These are phyloP conservation scores for Euura saliciscinereae DNA, from an alignment of 1,140 invertebrate genomes.

Conservation along the genomic window DNA sequence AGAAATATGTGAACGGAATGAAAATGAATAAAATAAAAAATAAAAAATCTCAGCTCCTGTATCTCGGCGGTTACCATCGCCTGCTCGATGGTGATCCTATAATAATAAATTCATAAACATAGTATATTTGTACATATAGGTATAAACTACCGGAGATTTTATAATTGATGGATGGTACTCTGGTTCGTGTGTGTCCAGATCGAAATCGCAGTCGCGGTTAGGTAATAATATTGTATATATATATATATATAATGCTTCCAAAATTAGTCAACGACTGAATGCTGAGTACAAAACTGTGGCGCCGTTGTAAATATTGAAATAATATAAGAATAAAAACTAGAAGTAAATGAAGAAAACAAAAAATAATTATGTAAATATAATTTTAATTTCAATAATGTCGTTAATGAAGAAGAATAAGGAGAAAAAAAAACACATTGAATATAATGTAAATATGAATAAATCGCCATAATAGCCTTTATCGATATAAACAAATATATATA, in stretches of 20 bases:
- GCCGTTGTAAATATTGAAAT: conserved; percentile 8
- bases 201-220: too few species aligned
- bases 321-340: neutral
- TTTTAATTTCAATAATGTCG: conserved; percentile 17
- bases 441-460: conserved; percentile 10
- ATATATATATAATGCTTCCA: conserved; percentile 24
- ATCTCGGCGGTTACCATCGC: too few species aligned
- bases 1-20: too few species aligned
- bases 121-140: too few species aligned
- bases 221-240: neutral
- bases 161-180: too few species aligned
- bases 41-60: too few species aligned
- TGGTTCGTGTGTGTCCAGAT: too few species aligned
- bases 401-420: conserved; percentile 5
- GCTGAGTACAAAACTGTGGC: conserved; percentile 29
- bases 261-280: conserved; percentile 27
- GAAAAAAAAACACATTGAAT: neutral
- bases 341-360: neutral
- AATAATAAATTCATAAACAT: too few species aligned
- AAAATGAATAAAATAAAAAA: too few species aligned
- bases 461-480: conserved; percentile 15
- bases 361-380: conserved; percentile 9
- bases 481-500: conserved; percentile 9
- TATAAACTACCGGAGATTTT: too few species aligned
- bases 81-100: too few species aligned